phyloP scores from a whole-genome alignment of 2,113 vertebrate genomes.

The Plectropomus leopardus region DNA sequence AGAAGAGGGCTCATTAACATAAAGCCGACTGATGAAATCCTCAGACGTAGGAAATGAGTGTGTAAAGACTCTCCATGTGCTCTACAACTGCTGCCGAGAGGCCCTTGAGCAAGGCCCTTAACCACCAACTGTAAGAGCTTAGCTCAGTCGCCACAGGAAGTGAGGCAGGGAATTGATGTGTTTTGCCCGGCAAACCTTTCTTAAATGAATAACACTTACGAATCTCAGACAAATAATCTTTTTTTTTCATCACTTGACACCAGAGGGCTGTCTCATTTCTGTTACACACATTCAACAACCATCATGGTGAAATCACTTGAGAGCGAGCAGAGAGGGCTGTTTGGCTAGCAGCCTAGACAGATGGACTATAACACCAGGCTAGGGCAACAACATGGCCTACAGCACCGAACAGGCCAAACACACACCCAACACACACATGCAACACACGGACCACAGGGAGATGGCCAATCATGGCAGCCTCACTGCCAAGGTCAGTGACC shows the following conservation, averaged over 20 bases:
- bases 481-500: slow-evolving; percentile 71
- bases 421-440: slow-evolving; percentile 48
- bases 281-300: slow-evolving; percentile 53
- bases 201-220: background rate
- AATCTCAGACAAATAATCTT: background rate
- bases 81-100: slow-evolving; percentile 13
- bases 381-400: slow-evolving; percentile 65
- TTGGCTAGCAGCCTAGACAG: slow-evolving; percentile 75
- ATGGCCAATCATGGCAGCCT: slow-evolving; percentile 53
- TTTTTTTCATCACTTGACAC: slow-evolving; percentile 16
- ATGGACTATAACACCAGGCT: slow-evolving; percentile 75
- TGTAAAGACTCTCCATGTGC: slow-evolving; percentile 27
- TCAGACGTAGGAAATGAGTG: slow-evolving; percentile 9
- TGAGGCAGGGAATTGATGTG: slow-evolving; percentile 1
- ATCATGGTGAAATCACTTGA: slow-evolving; percentile 54
- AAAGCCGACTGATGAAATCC: slow-evolving; percentile 16
- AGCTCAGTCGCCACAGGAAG: slow-evolving; percentile 10
- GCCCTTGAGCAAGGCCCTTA: slow-evolving; percentile 40
- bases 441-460: slow-evolving; percentile 54
- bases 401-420: slow-evolving; percentile 53
- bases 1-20: slow-evolving; percentile 2
- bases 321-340: slow-evolving; percentile 49
- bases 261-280: slow-evolving; percentile 54
- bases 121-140: background rate
- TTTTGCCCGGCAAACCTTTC: background rate